phyloP scores from a whole-genome alignment of 2,113 vertebrate species.

The Rhadina sibilatrix region DNA sequence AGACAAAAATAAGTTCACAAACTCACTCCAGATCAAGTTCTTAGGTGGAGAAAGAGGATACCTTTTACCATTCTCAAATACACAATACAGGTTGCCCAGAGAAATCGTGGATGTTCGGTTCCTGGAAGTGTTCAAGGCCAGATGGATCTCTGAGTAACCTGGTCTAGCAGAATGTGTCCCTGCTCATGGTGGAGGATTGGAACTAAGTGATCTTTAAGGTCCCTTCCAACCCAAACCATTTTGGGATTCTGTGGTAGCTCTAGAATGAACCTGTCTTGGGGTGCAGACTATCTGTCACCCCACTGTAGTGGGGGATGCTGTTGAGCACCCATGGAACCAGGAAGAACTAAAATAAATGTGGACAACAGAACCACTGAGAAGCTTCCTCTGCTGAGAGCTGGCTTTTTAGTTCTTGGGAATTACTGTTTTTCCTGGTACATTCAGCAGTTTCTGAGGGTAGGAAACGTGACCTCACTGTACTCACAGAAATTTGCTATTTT shows the following conservation, averaged over 20 bases:
- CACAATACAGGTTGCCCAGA: not conserved
- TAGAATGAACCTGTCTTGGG: not conserved
- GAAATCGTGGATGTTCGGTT: not conserved
- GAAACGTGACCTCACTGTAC: conserved; percentile 18
- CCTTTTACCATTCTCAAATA: not conserved
- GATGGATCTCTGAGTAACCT: not conserved
- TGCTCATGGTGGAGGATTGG: not conserved
- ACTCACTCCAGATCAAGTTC: not conserved
- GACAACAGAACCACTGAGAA: not conserved
- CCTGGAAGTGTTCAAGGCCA: not conserved
- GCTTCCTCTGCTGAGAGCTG: not conserved
- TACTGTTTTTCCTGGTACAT: conserved; percentile 1
- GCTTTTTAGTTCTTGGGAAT: not conserved
- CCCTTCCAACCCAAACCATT: not conserved
- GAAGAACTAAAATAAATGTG: not conserved
- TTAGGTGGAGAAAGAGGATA: not conserved
- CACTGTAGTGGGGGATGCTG: not conserved
- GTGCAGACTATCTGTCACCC: not conserved
- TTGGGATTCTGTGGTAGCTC: not conserved
- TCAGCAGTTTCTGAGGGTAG: conserved; percentile 52
- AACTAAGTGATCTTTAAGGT: not conserved
- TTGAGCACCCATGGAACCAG: not conserved
- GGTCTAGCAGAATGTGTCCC: not conserved
- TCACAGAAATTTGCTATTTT: conserved; percentile 58
- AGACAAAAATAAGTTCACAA: not conserved